Evolutionary conservation across 2,888 invertebrate genomes (phyloP).

Genomic region (Osmoderma eremita): DNA sequence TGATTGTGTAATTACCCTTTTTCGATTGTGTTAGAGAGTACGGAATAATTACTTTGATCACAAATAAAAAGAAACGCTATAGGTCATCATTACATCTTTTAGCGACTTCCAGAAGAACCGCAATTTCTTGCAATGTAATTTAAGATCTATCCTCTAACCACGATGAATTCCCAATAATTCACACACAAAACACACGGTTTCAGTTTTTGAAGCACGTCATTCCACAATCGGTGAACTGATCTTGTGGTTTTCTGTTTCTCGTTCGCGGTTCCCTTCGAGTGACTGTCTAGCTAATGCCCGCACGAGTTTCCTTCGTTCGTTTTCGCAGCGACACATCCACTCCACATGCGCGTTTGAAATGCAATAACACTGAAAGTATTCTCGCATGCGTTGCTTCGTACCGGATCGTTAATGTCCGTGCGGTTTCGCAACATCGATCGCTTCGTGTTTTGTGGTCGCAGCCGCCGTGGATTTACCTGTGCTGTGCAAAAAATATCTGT

Average conservation of each 20-base stretch:
- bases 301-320: constrained; percentile 13
- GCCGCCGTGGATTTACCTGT: constrained; percentile 19
- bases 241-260: constrained; percentile 1
- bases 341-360: constrained; percentile 1
- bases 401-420: constrained; percentile 6
- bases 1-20: neutral
- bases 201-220: constrained; percentile 14
- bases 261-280: neutral
- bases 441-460: constrained; percentile 1
- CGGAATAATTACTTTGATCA: neutral
- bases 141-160: too few species aligned
- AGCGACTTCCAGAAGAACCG: neutral
- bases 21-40: neutral
- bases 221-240: neutral
- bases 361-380: neutral
- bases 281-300: constrained; percentile 3
- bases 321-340: neutral
- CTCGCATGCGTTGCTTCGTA: constrained; percentile 7
- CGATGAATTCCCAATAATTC: neutral
- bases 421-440: constrained; percentile 16
- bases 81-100: constrained; percentile 24
- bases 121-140: too few species aligned
- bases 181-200: constrained; percentile 23
- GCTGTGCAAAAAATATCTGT: neutral
- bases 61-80: neutral